These are phyloP conservation scores for Thysanoteuthis rhombus DNA, from an alignment of 2,888 invertebrate genomes.

Conservation along the genomic window DNA sequence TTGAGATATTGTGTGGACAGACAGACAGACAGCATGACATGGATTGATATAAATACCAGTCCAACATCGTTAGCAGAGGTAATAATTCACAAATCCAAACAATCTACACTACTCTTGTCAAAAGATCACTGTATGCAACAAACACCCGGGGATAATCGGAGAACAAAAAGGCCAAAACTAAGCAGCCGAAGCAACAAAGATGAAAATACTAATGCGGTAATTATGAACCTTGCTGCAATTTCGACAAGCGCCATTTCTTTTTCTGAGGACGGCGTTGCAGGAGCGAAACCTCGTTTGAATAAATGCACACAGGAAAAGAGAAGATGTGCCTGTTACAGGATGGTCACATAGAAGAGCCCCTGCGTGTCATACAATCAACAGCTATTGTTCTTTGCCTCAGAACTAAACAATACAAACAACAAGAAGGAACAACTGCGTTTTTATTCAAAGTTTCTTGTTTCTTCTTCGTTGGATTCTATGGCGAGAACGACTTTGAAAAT, in stretches of 20 bases:
- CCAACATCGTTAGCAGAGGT: too few species aligned
- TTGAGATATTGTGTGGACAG: too few species aligned
- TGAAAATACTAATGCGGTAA: too few species aligned
- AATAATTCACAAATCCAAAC: too few species aligned
- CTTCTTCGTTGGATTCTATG: background rate
- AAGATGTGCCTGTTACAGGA: background rate
- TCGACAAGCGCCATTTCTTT: background rate
- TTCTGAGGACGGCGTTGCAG: background rate
- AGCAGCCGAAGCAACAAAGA: too few species aligned
- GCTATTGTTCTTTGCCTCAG: background rate
- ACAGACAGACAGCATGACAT: too few species aligned
- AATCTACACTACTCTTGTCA: too few species aligned
- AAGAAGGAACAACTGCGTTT: background rate
- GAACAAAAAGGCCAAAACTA: too few species aligned
- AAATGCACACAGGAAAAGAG: background rate
- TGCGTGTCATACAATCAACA: slow-evolving; percentile 12
- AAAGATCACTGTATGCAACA: too few species aligned
- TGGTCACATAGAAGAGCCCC: background rate
- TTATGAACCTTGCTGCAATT: background rate
- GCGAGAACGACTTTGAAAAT: background rate
- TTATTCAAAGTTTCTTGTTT: background rate
- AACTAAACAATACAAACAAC: background rate
- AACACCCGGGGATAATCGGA: too few species aligned
- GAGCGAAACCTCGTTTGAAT: background rate
- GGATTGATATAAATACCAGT: too few species aligned